These are phyloP conservation scores for Gymnosoma rotundatum DNA, from an alignment of 2,888 invertebrate genomes.

Conservation along the genomic window DNA sequence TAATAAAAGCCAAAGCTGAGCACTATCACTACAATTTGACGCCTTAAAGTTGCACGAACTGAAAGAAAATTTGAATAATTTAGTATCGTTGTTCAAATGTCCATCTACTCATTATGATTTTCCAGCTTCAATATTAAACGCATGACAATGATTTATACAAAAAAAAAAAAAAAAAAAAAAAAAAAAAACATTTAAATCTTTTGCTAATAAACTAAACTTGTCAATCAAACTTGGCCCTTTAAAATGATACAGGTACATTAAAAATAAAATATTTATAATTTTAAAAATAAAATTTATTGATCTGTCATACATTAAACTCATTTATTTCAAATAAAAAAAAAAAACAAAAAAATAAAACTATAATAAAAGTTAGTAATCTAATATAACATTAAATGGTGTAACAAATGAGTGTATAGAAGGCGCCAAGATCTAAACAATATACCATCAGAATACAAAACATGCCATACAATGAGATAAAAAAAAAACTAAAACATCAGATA, in stretches of 20 bases:
- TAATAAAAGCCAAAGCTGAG: no score
- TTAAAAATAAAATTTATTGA: slow-evolving; percentile 48
- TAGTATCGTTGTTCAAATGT: no score
- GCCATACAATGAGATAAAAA: no score
- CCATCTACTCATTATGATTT: no score
- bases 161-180: background rate
- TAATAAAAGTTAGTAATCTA: slow-evolving; percentile 67
- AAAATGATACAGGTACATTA: slow-evolving; percentile 7
- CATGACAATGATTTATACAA: slow-evolving; percentile 9
- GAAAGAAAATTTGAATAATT: no score
- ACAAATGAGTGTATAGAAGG: slow-evolving; percentile 61
- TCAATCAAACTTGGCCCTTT: slow-evolving; percentile 39
- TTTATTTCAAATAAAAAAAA: slow-evolving; percentile 65
- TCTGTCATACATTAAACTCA: slow-evolving; percentile 65
- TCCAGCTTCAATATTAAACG: background rate
- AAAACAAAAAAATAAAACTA: slow-evolving; percentile 23
- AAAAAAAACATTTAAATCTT: slow-evolving; percentile 23
- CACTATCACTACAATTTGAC: no score
- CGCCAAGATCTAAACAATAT: slow-evolving; percentile 67
- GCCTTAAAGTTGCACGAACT: no score
- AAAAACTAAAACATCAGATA: slow-evolving; percentile 46
- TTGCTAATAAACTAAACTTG: slow-evolving; percentile 50
- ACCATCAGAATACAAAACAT: slow-evolving; percentile 30
- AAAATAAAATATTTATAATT: slow-evolving; percentile 30
- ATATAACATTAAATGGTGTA: slow-evolving; percentile 70